Base-by-base conservation (phyloP, 2,888 invertebrate species). In the Hedya salicella region DNA sequence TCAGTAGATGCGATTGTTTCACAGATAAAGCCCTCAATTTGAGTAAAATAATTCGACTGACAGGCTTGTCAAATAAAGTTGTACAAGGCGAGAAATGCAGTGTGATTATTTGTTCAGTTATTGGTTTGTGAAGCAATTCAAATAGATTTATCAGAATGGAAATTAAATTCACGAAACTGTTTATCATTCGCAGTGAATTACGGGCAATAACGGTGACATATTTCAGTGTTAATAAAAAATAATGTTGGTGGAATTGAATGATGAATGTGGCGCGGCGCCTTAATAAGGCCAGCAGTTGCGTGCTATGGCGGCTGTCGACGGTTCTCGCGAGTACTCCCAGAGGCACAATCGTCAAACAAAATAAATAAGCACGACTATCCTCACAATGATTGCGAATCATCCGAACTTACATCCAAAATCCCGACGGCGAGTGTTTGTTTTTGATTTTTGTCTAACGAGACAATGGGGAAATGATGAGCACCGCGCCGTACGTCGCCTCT, bases 381-480 rank as follows among this genome's bases (percentile, higher is more conserved):
- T 80, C 81, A 75, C 83, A 84, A 88, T 86, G 77, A 89, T 88
- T 78, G 83, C 83, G 83, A 87, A 86, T 89, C 86, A 89, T 87
- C 75, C 81, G 78, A 78, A 88, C 87, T 88, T 85, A 87, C 86
- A 84, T 82, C 86, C 86, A 87, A 89, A 91, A 91, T 89, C 89
- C 87, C 83, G 73, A 78, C 80, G 79, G 81, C 73, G 85, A 86
- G 86, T 91, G 91, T 91, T 91, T 92, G 90, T 91, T 90, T 91
- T 91, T 91, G 91, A 91, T 92, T 92, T 92, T 91, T 91, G 91
- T 91, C 88, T 91, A 92, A 91, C 91, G 91, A 91, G 91, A 91
- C 92, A 92, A 92, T 92, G 89, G 92, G 92, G 91, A 91, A 91
- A 91, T 91, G 92, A 91, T 91, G 92, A 92, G 90, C 88, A 83